These are phyloP conservation scores for Cinclus mexicanus DNA, from an alignment of 2,113 vertebrate species.

Conservation along the genomic window DNA sequence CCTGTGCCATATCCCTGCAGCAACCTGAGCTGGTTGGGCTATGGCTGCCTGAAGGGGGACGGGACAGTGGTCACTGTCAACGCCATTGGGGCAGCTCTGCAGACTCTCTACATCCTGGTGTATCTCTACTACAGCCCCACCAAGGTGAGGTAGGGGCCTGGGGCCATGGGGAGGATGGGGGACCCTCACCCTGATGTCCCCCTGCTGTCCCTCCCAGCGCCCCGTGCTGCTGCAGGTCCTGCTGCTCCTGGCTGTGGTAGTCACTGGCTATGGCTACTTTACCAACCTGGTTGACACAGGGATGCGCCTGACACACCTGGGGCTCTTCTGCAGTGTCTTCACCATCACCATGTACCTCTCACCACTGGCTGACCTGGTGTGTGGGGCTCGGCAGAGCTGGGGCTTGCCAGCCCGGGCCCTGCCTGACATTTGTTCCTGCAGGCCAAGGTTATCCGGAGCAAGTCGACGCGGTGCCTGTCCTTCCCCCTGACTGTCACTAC, in stretches of 20 bases:
- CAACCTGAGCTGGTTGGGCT: constrained; percentile 92
- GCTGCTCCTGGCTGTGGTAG: constrained; percentile 66
- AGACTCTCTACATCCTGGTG: constrained; percentile 82
- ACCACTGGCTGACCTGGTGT: constrained; percentile 87
- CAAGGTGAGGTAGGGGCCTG: constrained; percentile 73
- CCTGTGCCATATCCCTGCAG: constrained; percentile 56
- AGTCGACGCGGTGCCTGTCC: constrained; percentile 84
- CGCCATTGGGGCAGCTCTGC: constrained; percentile 81
- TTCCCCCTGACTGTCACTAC: constrained; percentile 88
- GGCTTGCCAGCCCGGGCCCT: not conserved
- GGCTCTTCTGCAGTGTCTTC: constrained; percentile 88
- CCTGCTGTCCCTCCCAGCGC: constrained; percentile 70
- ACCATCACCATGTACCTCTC: constrained; percentile 96
- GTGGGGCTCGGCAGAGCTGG: not conserved
- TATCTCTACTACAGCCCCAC: constrained; percentile 83
- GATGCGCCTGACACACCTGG: constrained; percentile 77
- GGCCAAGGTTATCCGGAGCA: constrained; percentile 81
- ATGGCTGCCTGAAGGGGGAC: constrained; percentile 85
- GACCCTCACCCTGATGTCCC: not conserved
- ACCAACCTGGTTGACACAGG: constrained; percentile 61
- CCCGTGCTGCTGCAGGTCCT: constrained; percentile 63
- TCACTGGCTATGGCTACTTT: constrained; percentile 82
- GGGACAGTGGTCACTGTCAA: constrained; percentile 84
- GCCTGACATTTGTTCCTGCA: constrained; percentile 8
- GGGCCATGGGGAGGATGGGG: fast-evolving